Evolutionary conservation across 2,113 vertebrate species (phyloP), one percentile per base, ranked within the genome.

Genomic region (Phycodurus eques): DNA sequence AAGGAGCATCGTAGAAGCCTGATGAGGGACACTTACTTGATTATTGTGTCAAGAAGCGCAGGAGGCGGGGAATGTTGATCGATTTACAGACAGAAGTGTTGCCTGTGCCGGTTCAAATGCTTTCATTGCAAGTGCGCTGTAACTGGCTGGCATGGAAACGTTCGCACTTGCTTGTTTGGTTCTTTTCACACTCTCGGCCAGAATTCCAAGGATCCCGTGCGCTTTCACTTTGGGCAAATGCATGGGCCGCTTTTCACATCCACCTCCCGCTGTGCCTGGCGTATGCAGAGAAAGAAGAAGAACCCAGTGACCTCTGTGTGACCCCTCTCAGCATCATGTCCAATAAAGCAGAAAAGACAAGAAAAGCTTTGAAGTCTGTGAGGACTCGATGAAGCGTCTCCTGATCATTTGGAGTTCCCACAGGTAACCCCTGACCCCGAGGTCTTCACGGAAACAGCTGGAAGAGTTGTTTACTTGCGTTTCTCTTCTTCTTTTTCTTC

Each of bases 381-480:
- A 33, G 59, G 71, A 79, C 51, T 66, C 44, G 69, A 2, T 6
- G 68, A 71, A 59, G 33, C 8, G 0, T 74, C 65, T 78, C 71
- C 43, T 33, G 5, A 74, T 78, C 22, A 68, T 72, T 70, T 67
- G 83, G 76, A 86, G 83, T 86, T 72, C 66, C 35, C 43, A 39
- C 57, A 19, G 65, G 66, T 73, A 77, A 61, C 54, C 22, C 66
- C 43, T 49, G 47, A 59, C 13, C 66, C 69, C 63, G 56, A 53
- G 62, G 86, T 88, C 68, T 27, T 77, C 67, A 80, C 78, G 76
- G 80, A 86, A 88, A 82, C 72, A 80, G 67, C 71, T 80, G 78
- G 86, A 86, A 82, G 74, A 56, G 43, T 46, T 67, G 61, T 68
- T 61, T 9, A 8, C 39, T 22, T n/a, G 49, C 60, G 3, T 67